Evolutionary conservation across 2,797 vertebrate genomes (phyloP), one percentile per base, ranked within the genome.

Genomic region (Lerista edwardsae): DNA sequence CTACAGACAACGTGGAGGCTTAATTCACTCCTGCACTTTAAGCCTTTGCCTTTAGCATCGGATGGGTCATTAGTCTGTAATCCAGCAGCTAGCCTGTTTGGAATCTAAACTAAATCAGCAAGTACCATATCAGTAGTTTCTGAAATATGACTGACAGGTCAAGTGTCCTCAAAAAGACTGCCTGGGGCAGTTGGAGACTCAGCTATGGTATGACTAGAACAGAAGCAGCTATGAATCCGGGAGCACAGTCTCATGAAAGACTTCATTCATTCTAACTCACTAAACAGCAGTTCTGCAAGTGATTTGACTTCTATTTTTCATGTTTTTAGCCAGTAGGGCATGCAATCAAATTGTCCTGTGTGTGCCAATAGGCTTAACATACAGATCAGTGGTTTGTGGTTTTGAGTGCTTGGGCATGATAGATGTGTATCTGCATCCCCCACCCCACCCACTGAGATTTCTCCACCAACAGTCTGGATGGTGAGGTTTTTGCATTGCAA

Each of bases 41-140:
- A 96, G 95, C 94, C 91, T 94, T 96, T 96, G 95, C 96, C 95
- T 96, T 96, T 89, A 96, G 96, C 95, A 85, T 94, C 93, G 90
- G 94, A 96, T 96, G 95, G 95, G 95, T 97, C 96, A 96, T 97
- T 96, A 96, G 95, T 92, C 94, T 96, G 94, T 95, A 96, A 96
- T 96, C 95, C 94, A 96, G 89, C 90, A 96, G 93, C 90, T 44
- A 79, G 93, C 93, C 92, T 94, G 93, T 94, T 95, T 89, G 55
- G 93, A 95, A 94, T 95, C 94, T 95, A 95, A 96, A 96, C 95
- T 94, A 94, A 94, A 96, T 95, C 95, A 95, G 94, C 88, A 91
- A 95, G 92, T 85, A 93, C 93, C 93, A 88, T 95, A 95, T 95
- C 94, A 90, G 93, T 95, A 94, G 88, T 95, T 96, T 95, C 94